Evolutionary conservation across 2,888 invertebrate species (phyloP), one percentile per base, ranked within the genome.

Genomic region (Tenthredo amoena): DNA sequence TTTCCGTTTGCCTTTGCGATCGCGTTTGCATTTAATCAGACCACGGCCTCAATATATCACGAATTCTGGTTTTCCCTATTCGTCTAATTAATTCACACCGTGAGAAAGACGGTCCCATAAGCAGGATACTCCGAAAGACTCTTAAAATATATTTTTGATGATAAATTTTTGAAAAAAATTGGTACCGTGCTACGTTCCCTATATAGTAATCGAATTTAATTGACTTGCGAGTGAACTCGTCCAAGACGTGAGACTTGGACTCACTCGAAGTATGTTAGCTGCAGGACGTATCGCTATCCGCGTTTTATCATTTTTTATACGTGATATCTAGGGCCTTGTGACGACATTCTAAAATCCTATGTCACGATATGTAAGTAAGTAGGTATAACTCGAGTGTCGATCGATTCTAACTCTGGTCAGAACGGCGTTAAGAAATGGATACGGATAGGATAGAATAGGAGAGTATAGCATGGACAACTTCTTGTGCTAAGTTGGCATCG

Each of bases 401-500:
- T 21, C 15, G 21, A 43, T n/a, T 21, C 40, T 12, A 15, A 74
- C 21, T 74, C 62, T 34, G 34, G 21, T n/a, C 26, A 31, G 34
- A 37, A 37, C 40, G 21, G 72, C 43, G 72, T 74, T 72, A n/a
- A 43, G 43, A 43, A 74, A 74, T 74, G 43, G 21, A 74, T 74
- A 74, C 43, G 43, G 18, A 72, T 40, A 9, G 62, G 81, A 40
- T 37, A 81, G 10, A 62, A 62, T 40, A 37, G 21, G 18, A 55
- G 6, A 55, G 55, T 55, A 55, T 55, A 55, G 6, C 10, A 43
- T 55, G 62, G 81, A 62, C 55, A 43, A 47, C 21, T 83, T 68
- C 71, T 83, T 26, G 68, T 71, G 77, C 85, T 74, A 79, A 85
- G 77, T 85, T 85, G 85, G 85, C 77, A 85, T 85, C 85, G 85